Percentiles rank a stretch among this genome's conserved stretches.
These are phyloP conservation scores for Colistium nudipinnis DNA, from an alignment of 2,113 vertebrate species.

Conservation along the genomic window DNA sequence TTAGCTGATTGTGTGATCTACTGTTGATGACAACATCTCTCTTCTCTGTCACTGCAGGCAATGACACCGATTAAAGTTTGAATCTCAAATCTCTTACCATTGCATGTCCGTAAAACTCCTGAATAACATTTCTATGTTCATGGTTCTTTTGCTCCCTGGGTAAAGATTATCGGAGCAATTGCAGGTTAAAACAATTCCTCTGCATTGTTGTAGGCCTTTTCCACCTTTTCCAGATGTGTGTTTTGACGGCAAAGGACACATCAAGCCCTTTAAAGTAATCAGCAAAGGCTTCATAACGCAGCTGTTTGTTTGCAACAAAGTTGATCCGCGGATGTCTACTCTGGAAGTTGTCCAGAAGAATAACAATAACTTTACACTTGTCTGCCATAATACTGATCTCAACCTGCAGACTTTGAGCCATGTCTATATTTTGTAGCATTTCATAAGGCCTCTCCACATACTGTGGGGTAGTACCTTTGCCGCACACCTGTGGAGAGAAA, in stretches of 20 bases:
- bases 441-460: constrained; percentile 6
- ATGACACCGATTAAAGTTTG: too few relatives aligned
- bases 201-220: neutral
- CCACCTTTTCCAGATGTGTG: neutral
- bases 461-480: neutral
- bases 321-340: neutral
- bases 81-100: too few relatives aligned
- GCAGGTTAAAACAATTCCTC: too few relatives aligned
- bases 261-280: too few relatives aligned
- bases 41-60: too few relatives aligned
- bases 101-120: too few relatives aligned
- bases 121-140: too few relatives aligned
- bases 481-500: neutral
- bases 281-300: neutral
- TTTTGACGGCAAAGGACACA: too few relatives aligned
- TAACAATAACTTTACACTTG: neutral
- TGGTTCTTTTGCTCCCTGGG: too few relatives aligned
- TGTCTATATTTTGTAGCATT: neutral
- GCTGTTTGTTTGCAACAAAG: constrained; percentile 6
- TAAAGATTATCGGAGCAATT: too few relatives aligned
- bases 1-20: too few relatives aligned
- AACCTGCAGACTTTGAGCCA: neutral
- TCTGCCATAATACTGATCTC: neutral
- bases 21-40: too few relatives aligned
- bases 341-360: neutral